Evolutionary conservation across 2,797 vertebrate genomes (phyloP), one percentile per base, ranked within the genome.

Genomic region (Echeneis naucrates): DNA sequence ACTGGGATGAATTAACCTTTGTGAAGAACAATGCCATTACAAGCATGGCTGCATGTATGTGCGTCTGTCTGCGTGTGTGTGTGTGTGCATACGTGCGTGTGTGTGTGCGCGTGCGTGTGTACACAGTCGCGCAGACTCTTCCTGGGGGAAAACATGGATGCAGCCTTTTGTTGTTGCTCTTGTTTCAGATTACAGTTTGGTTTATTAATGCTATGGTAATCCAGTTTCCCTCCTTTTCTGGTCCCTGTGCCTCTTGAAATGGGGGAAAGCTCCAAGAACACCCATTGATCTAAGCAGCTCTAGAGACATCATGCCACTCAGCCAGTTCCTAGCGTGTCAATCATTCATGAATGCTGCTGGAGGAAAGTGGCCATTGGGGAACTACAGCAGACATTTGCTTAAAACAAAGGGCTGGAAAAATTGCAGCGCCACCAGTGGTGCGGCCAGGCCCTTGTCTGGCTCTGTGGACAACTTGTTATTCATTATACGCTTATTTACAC

Each of bases 131-230:
- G 19, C 72, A 78, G 75, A 78, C 57, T 83, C 68, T 69, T 91
- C 88, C 88, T 77, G 50, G 52, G 90, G 89, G 84, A 81, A 83
- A 89, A 88, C 87, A 88, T 13, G 77, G 86, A 88, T 83, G 71
- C 86, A 79, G 78, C 77, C 88, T 86, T 92, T 92, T 92, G 90
- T 92, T 86, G 88, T 88, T 66, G 78, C 77, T 85, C 86, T 83
- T 92, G 90, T 91, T 87, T 89, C 85, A 87, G 89, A 92, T 93
- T 92, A 90, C 78, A 75, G 79, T 90, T 89, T 91, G 88, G 88
- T 93, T 92, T 92, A 90, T 92, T 90, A 93, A 92, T 92, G 89
- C 75, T 86, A 90, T 90, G 91, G 77, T 92, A 92, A 93, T 93
- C 83, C 75, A 65, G 57, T 81, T 80, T 75, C 51, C 69, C 85